phyloP scores from a whole-genome alignment of 2,797 vertebrate species.

The Anguilla obscura region DNA sequence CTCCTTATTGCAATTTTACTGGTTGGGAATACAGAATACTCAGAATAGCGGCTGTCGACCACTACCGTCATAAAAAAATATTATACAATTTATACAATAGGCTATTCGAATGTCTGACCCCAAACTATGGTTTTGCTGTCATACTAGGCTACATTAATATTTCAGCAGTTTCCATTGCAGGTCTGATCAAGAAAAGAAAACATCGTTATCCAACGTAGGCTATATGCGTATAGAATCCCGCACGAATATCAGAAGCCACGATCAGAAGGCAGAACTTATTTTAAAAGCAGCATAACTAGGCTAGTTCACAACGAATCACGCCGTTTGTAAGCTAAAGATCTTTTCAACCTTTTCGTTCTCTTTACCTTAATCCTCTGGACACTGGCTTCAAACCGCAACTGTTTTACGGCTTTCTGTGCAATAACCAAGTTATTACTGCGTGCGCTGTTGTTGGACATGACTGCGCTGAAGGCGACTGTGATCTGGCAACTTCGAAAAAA shows the following conservation, averaged over 20 bases:
- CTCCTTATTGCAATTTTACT: background rate
- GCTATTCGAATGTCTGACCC: background rate
- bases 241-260: background rate
- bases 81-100: background rate
- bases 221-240: background rate
- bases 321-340: background rate
- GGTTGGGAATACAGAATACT: background rate
- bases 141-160: background rate
- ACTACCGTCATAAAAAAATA: background rate
- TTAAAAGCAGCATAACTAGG: background rate
- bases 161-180: background rate
- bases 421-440: constrained; percentile 68
- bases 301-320: background rate
- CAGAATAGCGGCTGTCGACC: background rate
- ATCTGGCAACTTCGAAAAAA: constrained; percentile 1
- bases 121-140: background rate
- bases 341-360: background rate
- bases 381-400: constrained; percentile 74
- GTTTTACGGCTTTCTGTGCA: constrained; percentile 72
- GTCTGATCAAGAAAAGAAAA: background rate
- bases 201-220: background rate
- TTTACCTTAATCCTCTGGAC: constrained; percentile 72
- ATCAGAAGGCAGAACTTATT: background rate
- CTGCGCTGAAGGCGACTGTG: constrained; percentile 31
- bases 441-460: constrained; percentile 78